Percentiles rank a stretch among this genome's conserved stretches.
Evolutionary conservation across 1,140 invertebrate genomes (phyloP).

Genomic region (Panagrolaimus sp.): DNA sequence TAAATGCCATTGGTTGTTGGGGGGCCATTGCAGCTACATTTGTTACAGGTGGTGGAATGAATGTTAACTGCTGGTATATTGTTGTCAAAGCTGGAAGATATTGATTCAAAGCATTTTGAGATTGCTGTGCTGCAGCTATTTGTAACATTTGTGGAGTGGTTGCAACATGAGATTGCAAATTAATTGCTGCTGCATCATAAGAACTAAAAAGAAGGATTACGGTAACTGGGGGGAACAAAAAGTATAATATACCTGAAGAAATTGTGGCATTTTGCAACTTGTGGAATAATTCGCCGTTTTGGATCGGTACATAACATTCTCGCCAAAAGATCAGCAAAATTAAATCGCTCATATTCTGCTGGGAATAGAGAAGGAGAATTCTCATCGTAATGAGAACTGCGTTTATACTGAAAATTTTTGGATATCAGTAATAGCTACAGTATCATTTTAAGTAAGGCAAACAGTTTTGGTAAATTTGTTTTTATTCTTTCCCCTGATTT

Average conservation of each 20-base stretch:
- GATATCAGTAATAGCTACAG: no score
- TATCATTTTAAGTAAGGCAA: no score
- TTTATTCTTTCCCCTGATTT: no score
- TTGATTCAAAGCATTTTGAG: conserved; percentile 7
- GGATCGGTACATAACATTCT: conserved; percentile 10
- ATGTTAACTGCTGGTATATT: conserved; percentile 4
- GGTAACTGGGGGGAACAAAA: neutral
- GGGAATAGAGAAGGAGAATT: neutral
- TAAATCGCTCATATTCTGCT: neutral
- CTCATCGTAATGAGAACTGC: neutral
- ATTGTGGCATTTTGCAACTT: neutral
- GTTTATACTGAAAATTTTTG: neutral
- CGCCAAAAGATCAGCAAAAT: conserved; percentile 9
- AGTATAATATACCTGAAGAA: neutral
- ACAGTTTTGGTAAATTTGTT: no score
- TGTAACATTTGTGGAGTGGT: neutral
- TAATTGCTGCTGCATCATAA: neutral
- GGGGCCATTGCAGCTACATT: neutral
- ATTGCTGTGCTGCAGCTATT: conserved; percentile 10
- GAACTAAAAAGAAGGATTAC: neutral
- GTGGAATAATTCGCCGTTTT: neutral
- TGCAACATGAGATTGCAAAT: neutral
- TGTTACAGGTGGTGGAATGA: neutral
- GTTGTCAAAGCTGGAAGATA: conserved; percentile 9
- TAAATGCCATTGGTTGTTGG: neutral